A percentile compares a stretch with the other conserved stretches of the same genome.
phyloP scores from a whole-genome alignment of 2,113 vertebrate species.

The Acanthochromis polyacanthus region DNA sequence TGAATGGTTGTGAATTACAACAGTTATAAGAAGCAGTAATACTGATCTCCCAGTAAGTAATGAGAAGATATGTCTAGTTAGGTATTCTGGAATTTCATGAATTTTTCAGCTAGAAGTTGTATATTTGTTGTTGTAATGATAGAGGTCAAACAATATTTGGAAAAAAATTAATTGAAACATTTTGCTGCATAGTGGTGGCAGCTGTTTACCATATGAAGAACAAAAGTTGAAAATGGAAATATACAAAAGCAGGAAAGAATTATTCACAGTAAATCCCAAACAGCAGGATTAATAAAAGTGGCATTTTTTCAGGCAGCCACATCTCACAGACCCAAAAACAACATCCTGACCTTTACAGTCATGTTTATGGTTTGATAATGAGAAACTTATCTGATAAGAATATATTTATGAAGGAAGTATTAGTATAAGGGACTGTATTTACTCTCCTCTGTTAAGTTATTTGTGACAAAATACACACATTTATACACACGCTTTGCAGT shows the following conservation, averaged over 20 bases:
- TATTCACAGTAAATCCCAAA: slow-evolving; percentile 21
- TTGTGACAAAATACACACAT: slow-evolving; percentile 17
- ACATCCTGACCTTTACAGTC: slow-evolving; percentile 37
- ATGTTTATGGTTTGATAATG: slow-evolving; percentile 12
- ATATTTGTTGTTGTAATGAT: background rate
- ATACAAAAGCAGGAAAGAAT: slow-evolving; percentile 7
- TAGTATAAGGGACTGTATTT: background rate
- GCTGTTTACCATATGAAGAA: slow-evolving; percentile 11
- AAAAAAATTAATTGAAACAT: background rate
- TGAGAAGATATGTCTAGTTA: background rate
- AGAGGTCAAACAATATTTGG: background rate
- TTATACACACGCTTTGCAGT: background rate
- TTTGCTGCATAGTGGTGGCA: slow-evolving; percentile 5
- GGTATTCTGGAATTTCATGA: background rate
- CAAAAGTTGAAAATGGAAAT: slow-evolving; percentile 28
- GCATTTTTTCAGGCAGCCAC: background rate
- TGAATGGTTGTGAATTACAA: too few relatives aligned
- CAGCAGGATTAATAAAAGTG: slow-evolving; percentile 18
- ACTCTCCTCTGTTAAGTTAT: background rate
- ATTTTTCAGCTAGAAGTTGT: background rate
- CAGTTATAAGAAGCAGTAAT: too few relatives aligned
- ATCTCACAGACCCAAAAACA: slow-evolving; percentile 1
- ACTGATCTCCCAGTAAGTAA: too few relatives aligned
- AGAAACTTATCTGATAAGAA: slow-evolving; percentile 8
- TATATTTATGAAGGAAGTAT: background rate